Base-by-base conservation (phyloP, 2,888 invertebrate genomes). In the Brachylomia viminalis region DNA sequence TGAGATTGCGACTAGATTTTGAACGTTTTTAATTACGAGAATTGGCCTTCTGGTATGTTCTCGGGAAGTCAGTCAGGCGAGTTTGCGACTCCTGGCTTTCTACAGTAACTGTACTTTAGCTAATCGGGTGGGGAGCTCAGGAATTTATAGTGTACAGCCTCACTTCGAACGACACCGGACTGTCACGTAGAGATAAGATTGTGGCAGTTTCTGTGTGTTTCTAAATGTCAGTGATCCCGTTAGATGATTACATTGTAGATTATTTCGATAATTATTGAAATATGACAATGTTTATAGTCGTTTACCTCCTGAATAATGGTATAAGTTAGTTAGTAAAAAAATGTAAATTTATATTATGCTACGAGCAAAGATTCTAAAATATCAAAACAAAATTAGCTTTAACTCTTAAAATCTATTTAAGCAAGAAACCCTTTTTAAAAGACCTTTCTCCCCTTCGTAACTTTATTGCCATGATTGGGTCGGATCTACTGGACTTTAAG, bases 1-100 rank as follows among this genome's bases (percentile, higher is more conserved):
- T n/a, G n/a, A n/a, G n/a, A n/a, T n/a, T n/a, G n/a, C n/a, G n/a
- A n/a, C n/a, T n/a, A n/a, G n/a, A n/a, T n/a, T n/a, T n/a, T n/a
- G n/a, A n/a, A n/a, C n/a, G n/a, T n/a, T n/a, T n/a, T n/a, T n/a
- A n/a, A n/a, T n/a, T n/a, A n/a, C n/a, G n/a, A n/a, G n/a, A n/a
- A n/a, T n/a, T n/a, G n/a, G n/a, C n/a, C n/a, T n/a, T n/a, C 49
- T 33, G n/a, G 7, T 45, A 61, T 38, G 27, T 72, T 61, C 49
- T 61, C 49, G 8, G 8, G 42, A 69, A 69, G n/a, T 45, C 23
- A 17, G 69, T 27, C 52, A 62, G 20, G 33, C n/a, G 45, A 77
- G 68, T 61, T 66, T 45, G 83, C 65, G 47, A 59, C 33, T 77
- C 45, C 33, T 65, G 42, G n/a, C n/a, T n/a, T 56, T 75, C n/a